A percentile compares a stretch with the other conserved stretches of the same genome.
These are phyloP conservation scores for Dipus sagitta DNA, from an alignment of 2,797 vertebrate species.

Conservation along the genomic window DNA sequence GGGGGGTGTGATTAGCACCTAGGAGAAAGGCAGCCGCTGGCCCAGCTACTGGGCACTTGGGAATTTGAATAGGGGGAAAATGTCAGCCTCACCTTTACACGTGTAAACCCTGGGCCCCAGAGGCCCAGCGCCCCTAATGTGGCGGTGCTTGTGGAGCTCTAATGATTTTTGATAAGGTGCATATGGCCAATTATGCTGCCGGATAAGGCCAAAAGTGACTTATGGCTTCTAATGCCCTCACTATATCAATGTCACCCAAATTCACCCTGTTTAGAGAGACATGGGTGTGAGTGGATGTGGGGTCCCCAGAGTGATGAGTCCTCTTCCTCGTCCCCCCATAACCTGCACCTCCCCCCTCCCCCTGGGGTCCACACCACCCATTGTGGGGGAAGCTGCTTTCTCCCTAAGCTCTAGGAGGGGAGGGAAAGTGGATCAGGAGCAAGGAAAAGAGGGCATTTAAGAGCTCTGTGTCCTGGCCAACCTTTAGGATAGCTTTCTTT, in stretches of 20 bases:
- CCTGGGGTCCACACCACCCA: background rate
- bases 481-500: background rate
- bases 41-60: slow-evolving; percentile 71
- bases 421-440: background rate
- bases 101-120: slow-evolving; percentile 83
- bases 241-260: slow-evolving; percentile 89
- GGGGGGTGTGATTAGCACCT: slow-evolving; percentile 17
- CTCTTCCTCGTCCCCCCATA: background rate
- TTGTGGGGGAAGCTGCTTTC: background rate
- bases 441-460: background rate
- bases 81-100: slow-evolving; percentile 87
- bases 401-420: background rate
- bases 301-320: slow-evolving; percentile 34
- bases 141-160: slow-evolving; percentile 83
- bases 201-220: slow-evolving; percentile 87
- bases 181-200: slow-evolving; percentile 86
- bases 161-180: slow-evolving; percentile 88
- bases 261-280: slow-evolving; percentile 75
- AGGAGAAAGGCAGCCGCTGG: slow-evolving; percentile 52
- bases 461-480: background rate
- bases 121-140: slow-evolving; percentile 83
- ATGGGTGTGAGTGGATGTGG: slow-evolving; percentile 43
- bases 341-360: background rate
- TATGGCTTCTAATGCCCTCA: slow-evolving; percentile 89
- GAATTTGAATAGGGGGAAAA: slow-evolving; percentile 88